A percentile compares a stretch with the other conserved stretches of the same genome.
Conservation (phyloP, 2,888 invertebrate species). For the Platerodrilus igneus region DNA sequence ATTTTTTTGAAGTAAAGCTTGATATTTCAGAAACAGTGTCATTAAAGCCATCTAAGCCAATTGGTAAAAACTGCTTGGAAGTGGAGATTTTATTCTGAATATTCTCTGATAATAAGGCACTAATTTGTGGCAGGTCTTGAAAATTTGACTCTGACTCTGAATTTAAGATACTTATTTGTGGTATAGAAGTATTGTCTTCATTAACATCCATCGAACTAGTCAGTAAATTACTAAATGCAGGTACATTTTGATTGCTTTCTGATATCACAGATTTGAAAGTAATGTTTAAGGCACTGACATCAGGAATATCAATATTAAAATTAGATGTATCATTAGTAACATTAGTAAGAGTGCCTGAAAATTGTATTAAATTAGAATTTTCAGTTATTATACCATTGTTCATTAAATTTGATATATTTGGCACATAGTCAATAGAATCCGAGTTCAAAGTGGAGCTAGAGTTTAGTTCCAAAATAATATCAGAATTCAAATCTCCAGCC, state of each 20-base stretch:
- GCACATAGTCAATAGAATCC: not conserved
- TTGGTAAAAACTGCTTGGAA: constrained; percentile 13
- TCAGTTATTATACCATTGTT: no score
- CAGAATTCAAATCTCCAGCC: not conserved
- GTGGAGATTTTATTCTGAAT: not conserved
- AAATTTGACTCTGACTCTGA: not conserved
- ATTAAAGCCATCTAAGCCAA: constrained; percentile 4
- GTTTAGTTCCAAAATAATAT: not conserved
- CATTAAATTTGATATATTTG: constrained; percentile 6
- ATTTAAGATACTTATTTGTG: constrained; percentile 10
- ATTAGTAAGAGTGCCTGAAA: no score
- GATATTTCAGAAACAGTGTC: constrained; percentile 8
- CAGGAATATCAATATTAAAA: no score
- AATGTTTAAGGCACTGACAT: constrained; percentile 23
- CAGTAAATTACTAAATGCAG: constrained; percentile 24
- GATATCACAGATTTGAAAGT: constrained; percentile 5
- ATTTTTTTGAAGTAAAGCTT: constrained; percentile 9
- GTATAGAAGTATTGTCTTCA: constrained; percentile 4
- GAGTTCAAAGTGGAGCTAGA: not conserved
- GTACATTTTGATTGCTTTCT: constrained; percentile 16
- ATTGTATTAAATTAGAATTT: constrained; percentile 1
- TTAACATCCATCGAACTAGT: no score
- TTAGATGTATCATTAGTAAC: no score
- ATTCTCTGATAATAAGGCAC: constrained; percentile 10
- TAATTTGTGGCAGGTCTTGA: constrained; percentile 13